phyloP scores from a whole-genome alignment of 2,797 vertebrate species.

The Carcharodon carcharias region DNA sequence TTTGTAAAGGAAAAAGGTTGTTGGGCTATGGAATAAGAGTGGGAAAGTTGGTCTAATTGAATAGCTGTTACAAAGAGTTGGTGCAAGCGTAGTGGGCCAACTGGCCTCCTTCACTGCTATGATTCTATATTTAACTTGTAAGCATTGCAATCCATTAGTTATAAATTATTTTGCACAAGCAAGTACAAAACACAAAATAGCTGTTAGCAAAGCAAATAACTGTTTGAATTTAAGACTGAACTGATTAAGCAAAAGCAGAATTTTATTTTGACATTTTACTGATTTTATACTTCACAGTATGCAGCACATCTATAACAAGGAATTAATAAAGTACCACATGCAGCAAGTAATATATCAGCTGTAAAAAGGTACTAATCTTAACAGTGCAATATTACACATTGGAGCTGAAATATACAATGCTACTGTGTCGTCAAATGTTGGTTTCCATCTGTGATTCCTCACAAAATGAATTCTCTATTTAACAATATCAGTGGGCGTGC shows the following conservation, averaged over 20 bases:
- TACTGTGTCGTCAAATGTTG: neutral
- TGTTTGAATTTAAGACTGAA: constrained; percentile 20
- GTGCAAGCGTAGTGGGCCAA: neutral
- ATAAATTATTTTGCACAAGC: neutral
- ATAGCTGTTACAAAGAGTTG: neutral
- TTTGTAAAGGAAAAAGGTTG: neutral
- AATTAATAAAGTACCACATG: neutral
- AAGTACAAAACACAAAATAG: neutral
- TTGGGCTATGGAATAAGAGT: neutral
- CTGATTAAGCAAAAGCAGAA: neutral
- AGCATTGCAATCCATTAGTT: neutral
- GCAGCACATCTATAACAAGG: neutral
- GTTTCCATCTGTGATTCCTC: neutral
- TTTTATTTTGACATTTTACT: neutral
- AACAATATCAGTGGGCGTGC: neutral
- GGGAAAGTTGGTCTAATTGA: neutral
- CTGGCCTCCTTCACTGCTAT: neutral
- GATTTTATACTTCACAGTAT: neutral
- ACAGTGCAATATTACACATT: neutral
- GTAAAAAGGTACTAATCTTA: neutral
- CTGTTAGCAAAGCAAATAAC: neutral
- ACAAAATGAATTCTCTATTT: neutral
- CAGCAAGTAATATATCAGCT: neutral
- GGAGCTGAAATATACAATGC: neutral
- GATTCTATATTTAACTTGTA: neutral